A percentile compares a stretch with the other conserved stretches of the same genome.
These are phyloP conservation scores for Gisinianus flammeolus DNA, from an alignment of 2,888 invertebrate species.

Conservation along the genomic window DNA sequence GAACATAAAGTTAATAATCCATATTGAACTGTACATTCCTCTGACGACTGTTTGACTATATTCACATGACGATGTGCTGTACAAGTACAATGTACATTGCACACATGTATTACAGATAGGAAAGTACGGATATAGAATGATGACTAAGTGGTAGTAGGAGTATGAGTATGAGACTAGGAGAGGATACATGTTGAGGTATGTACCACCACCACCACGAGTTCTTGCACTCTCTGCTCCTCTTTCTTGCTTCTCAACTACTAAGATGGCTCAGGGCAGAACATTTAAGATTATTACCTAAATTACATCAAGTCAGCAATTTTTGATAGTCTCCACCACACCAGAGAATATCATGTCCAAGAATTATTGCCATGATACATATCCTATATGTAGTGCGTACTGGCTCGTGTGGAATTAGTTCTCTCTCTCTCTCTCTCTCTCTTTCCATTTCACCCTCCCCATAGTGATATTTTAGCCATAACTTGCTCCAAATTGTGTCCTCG, in stretches of 20 bases:
- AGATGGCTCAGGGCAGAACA: constrained; percentile 39
- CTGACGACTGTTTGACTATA: background rate
- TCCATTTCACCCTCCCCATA: constrained; percentile 19
- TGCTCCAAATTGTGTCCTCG: constrained; percentile 36
- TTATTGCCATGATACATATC: constrained; percentile 36
- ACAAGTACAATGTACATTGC: too few relatives aligned
- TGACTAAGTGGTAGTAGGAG: background rate
- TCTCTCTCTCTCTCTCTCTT: constrained; percentile 23
- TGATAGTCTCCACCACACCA: constrained; percentile 44
- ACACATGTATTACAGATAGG: too few relatives aligned
- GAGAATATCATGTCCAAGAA: constrained; percentile 42
- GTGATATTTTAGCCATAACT: constrained; percentile 26
- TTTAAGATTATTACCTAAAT: constrained; percentile 52
- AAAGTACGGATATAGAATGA: background rate
- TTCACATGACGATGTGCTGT: background rate
- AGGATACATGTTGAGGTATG: too few relatives aligned
- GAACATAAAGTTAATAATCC: constrained; percentile 23
- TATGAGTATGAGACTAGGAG: too few relatives aligned
- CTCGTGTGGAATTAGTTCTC: constrained; percentile 32
- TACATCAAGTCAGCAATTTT: constrained; percentile 51
- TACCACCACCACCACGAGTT: background rate
- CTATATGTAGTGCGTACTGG: background rate
- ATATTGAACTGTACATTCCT: constrained; percentile 15
- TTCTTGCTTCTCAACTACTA: constrained; percentile 22
- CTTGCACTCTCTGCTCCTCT: constrained; percentile 6